These are phyloP conservation scores for Pocillopora verrucosa DNA, from an alignment of 64 coral and sea anemone species.

Conservation along the genomic window DNA sequence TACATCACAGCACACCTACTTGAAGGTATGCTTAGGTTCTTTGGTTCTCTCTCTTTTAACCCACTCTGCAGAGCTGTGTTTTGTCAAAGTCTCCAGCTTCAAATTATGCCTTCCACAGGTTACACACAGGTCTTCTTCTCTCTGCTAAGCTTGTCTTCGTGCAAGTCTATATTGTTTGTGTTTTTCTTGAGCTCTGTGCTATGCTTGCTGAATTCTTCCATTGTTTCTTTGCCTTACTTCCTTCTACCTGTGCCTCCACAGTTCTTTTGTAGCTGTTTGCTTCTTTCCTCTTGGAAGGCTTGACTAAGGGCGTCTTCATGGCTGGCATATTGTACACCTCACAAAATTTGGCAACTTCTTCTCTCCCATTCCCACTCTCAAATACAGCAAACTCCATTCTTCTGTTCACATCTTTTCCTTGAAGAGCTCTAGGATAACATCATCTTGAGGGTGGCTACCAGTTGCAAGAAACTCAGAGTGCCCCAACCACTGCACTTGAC, in stretches of 20 bases:
- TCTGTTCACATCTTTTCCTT: constrained; percentile 17
- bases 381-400: constrained; percentile 8
- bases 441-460: constrained; percentile 37
- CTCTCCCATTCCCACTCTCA: constrained; percentile 7
- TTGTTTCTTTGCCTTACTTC: background rate
- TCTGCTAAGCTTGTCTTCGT: too few relatives aligned
- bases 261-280: background rate
- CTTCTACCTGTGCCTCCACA: background rate
- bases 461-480: constrained; percentile 46
- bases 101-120: background rate
- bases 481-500: constrained; percentile 15
- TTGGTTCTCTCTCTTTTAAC: background rate
- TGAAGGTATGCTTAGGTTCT: too few relatives aligned
- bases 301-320: background rate
- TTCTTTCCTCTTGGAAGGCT: background rate
- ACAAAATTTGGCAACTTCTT: background rate
- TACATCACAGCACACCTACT: background rate
- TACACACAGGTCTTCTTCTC: background rate
- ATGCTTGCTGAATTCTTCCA: constrained; percentile 7
- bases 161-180: background rate
- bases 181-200: background rate
- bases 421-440: constrained; percentile 2
- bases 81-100: too few relatives aligned
- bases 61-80: too few relatives aligned
- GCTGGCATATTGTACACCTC: constrained; percentile 19